Base-by-base conservation (phyloP, 2,888 invertebrate species). In the Coelopa pilipes region DNA sequence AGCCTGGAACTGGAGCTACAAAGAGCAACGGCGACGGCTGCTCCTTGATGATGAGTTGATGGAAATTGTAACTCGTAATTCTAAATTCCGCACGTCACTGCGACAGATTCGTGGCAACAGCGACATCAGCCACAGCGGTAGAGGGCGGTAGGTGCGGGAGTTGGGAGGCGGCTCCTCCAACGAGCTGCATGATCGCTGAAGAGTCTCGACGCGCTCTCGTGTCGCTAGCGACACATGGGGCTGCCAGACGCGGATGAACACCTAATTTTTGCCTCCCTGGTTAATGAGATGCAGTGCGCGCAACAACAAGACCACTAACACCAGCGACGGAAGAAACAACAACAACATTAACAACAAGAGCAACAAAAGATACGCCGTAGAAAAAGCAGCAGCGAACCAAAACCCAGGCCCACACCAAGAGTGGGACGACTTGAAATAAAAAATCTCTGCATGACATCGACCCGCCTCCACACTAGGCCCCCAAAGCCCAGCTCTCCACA, bases 231-330 rank as follows among this genome's bases (percentile, higher is more conserved):
- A 68, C 24, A 62, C 24, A 62, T 49, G 47, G n/a, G 47, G 46
- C 21, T 55, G 24, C 55, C 17, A 1, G 15, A 59, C 17, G 21
- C 17, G 47, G 4, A 13, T 63, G 53, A 17, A 45, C 17, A 50
- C 63, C 50, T 50, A n/a, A 7, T n/a, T 24, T 15, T 45, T 17
- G 0, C 53, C 24, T 24, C 63, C 45, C 47, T 19, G 46, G 62
- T 63, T 71, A 76, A 76, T 76, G 74, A 76, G 74, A 76, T 76
- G 74, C 72, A 74, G 50, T 53, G 60, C 72, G 70, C 70, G 50
- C 47, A 62, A 47, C 53, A 71, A n/a, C n/a, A n/a, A n/a, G n/a
- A n/a, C n/a, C n/a, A n/a, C n/a, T n/a, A n/a, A n/a, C n/a, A n/a
- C n/a, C n/a, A n/a, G n/a, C n/a, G n/a, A n/a, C n/a, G n/a, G n/a